Evolutionary conservation across 2,797 vertebrate species (phyloP), one percentile per base, ranked within the genome.

Genomic region (Melopsittacus undulatus): DNA sequence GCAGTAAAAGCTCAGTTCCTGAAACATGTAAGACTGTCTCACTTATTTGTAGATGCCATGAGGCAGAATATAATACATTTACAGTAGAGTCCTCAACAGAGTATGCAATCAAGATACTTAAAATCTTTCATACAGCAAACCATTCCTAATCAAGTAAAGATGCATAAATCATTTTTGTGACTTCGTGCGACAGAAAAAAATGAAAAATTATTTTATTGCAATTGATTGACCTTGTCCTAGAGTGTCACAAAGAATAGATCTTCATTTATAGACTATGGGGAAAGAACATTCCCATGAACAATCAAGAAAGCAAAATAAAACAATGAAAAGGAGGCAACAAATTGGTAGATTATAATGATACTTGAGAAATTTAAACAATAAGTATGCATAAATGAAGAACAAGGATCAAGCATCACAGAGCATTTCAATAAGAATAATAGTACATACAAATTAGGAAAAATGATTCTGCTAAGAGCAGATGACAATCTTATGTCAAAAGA

Each of bases 131-230:
- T 48, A 70, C 11, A 73, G 32, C 22, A 87, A 87, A 90, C 40
- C 70, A 27, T 73, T 69, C 61, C 18, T 92, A 93, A 94, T 95
- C 83, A 96, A 93, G 54, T 49, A 54, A 93, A 93, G 59, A 27
- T 92, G 66, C 46, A 87, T 89, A 94, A 94, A 92, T 92, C 89
- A 90, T 82, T 94, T 78, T 76, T 11, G 63, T 77, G 7, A 77
- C 8, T 85, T 36, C 56, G 22, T 70, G 82, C 38, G 76, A 51
- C 11, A 9, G 11, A 48, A 86, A 92, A 92, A 77, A n/a, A 49
- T 17, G 2, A 34, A 88, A 88, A 81, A 70, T 61, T 70, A 74
- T 88, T 86, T 57, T 89, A 74, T 70, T 92, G n/a, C 6, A 87
- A n/a, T 63, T 89, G 82, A 92, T 67, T 95, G 87, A 89, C 87